Evolutionary conservation across 2,113 vertebrate genomes (phyloP), one percentile per base, ranked within the genome.

Genomic region (Lepisosteus osseus): DNA sequence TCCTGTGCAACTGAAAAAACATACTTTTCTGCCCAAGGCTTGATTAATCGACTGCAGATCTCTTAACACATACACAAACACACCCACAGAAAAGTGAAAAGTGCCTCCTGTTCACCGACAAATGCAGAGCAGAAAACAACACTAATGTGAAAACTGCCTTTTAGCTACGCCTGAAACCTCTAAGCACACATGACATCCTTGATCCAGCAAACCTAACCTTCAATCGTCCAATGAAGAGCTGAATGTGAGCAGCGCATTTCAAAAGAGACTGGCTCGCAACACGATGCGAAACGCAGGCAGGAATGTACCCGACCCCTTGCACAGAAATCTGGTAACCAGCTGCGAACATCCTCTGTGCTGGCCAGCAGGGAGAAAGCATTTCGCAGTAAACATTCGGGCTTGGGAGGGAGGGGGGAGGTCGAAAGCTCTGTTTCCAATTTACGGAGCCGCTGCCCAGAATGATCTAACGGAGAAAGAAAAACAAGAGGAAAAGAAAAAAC

Each of bases 391-490:
- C 54, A 13, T 11, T 45, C 61, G 57, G 67, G 45, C 3, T 68
- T 56, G 68, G 65, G 17, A 71, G 47, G 44, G n/a, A 51, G 40
- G 29, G 69, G 51, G 51, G 40, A 29, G 14, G 41, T 12, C 86
- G 84, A 85, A 79, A 77, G 70, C 83, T 86, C 88, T 89, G 88
- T 81, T 88, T 86, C 85, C 88, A 86, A 88, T 89, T 89, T 89
- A 87, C 86, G 87, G 88, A 81, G 87, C 84, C 83, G 77, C 79
- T 74, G 79, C 82, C 77, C 82, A 84, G 79, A 87, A 86, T 88
- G 88, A 88, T 83, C 83, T 88, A 85, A 84, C 77, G 83, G 80
- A 76, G 62, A 78, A 67, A 54, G 64, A 74, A 51, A 68, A 76
- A 72, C 81, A 87, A 72, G 74, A 73, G 55, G 80, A 72, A 69